phyloP scores from a whole-genome alignment of 1,140 invertebrate species.

The Solen grandis region DNA sequence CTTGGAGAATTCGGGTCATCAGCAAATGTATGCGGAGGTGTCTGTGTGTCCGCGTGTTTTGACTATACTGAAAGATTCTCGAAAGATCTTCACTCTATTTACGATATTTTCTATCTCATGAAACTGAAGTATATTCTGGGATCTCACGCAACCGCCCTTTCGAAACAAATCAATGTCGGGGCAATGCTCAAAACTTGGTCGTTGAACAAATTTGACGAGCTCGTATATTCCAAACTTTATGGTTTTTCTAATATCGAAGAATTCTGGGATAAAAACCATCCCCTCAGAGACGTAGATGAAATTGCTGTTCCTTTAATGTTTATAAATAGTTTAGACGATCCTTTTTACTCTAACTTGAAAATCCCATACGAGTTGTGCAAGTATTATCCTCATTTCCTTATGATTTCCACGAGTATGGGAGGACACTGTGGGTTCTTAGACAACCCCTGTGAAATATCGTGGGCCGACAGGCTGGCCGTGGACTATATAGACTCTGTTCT shows the following conservation, averaged over 20 bases:
- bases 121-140: slow-evolving; percentile 63
- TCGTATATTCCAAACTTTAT: slow-evolving; percentile 64
- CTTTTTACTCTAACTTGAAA: slow-evolving; percentile 61
- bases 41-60: slow-evolving; percentile 74
- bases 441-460: slow-evolving; percentile 55
- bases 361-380: slow-evolving; percentile 76
- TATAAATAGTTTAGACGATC: slow-evolving; percentile 75
- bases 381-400: slow-evolving; percentile 75
- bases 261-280: slow-evolving; percentile 76
- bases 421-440: slow-evolving; percentile 77
- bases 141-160: slow-evolving; percentile 59
- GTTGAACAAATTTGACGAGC: slow-evolving; percentile 65
- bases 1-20: slow-evolving; percentile 77
- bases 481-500: slow-evolving; percentile 71
- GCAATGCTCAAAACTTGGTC: slow-evolving; percentile 55
- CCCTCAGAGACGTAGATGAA: slow-evolving; percentile 75
- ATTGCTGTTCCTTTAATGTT: slow-evolving; percentile 75
- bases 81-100: slow-evolving; percentile 58
- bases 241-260: slow-evolving; percentile 67
- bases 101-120: slow-evolving; percentile 63
- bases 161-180: slow-evolving; percentile 61
- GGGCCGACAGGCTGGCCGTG: slow-evolving; percentile 67
- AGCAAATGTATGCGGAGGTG: slow-evolving; percentile 67
- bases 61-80: slow-evolving; percentile 62
- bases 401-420: slow-evolving; percentile 67